Evolutionary conservation across 92 coral and sea anemone genomes (phyloP), one percentile per base, ranked within the genome.

Genomic region (Umimayanthus chanpuru): DNA sequence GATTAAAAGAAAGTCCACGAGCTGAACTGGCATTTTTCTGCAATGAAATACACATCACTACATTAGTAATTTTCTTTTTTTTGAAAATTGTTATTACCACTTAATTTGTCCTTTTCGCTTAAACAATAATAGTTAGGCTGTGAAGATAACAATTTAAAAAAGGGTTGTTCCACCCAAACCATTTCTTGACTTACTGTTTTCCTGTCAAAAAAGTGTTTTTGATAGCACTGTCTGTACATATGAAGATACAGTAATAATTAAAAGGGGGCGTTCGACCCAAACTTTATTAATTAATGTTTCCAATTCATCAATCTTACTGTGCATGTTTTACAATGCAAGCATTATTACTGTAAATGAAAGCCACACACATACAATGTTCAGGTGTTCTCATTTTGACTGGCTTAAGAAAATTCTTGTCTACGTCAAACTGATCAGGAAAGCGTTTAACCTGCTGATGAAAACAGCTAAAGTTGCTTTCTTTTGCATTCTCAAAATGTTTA

Each of bases 201-300:
- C 76, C 1, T 72, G 76, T 72, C 23, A 4, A 72, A 29, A 32
- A 32, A 2, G 36, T 32, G 36, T 32, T 32, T 32, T 32, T 32
- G 36, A 32, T 32, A 32, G 36, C 76, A 36, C 4, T 50, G 47
- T 16, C 80, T 36, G 80, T 75, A 32, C 2, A 32, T 32, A 2
- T 32, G 80, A 75, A 75, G 53, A 75, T 75, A 75, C n/a, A n/a
- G n/a, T n/a, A 32, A 75, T 21, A 75, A 7, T 75, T 75, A 75
- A 75, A 75, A 75, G 50, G 80, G 50, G 80, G 53, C 5, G 80
- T 75, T 75, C 80, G 53, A 55, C 80, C 80, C 80, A 25, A 75
- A 75, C 53, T 75, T 55, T 11, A 75, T 75, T 75, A 3, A 75
- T 75, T 40, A 36, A 12, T 75, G 53, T 75, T 72, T 55, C 80